phyloP scores from a whole-genome alignment of 2,888 invertebrate genomes.

The Ptychoptera albimana region DNA sequence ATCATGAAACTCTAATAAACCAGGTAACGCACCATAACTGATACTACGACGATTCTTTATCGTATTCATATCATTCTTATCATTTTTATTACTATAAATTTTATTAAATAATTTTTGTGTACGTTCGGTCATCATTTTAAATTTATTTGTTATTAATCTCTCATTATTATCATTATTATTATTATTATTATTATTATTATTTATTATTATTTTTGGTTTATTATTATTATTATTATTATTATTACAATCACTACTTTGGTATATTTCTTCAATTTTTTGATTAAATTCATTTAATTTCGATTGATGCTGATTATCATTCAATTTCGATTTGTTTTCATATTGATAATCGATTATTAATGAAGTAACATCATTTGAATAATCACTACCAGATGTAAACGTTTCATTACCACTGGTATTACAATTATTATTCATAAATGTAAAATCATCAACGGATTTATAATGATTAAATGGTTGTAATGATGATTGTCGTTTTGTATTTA shows the following conservation, averaged over 20 bases:
- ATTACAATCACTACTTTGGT: background rate
- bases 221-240: background rate
- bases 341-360: background rate
- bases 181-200: background rate
- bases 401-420: background rate
- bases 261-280: background rate
- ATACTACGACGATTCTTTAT: slow-evolving; percentile 48
- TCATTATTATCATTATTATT: background rate
- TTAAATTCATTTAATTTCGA: background rate
- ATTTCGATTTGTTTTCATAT: background rate
- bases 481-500: background rate
- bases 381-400: background rate
- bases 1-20: slow-evolving; percentile 47
- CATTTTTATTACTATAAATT: slow-evolving; percentile 30
- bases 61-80: slow-evolving; percentile 32
- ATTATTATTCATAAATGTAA: slow-evolving; percentile 4
- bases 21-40: slow-evolving; percentile 57
- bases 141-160: slow-evolving; percentile 46
- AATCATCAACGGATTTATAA: slow-evolving; percentile 9
- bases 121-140: slow-evolving; percentile 55
- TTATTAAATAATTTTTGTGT: slow-evolving; percentile 52
- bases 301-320: background rate
- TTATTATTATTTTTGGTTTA: background rate
- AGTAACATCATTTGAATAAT: background rate
- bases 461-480: slow-evolving; percentile 1